Base-by-base conservation (phyloP, 2,113 vertebrate genomes). In the Campylorhamphus procurvoides region DNA sequence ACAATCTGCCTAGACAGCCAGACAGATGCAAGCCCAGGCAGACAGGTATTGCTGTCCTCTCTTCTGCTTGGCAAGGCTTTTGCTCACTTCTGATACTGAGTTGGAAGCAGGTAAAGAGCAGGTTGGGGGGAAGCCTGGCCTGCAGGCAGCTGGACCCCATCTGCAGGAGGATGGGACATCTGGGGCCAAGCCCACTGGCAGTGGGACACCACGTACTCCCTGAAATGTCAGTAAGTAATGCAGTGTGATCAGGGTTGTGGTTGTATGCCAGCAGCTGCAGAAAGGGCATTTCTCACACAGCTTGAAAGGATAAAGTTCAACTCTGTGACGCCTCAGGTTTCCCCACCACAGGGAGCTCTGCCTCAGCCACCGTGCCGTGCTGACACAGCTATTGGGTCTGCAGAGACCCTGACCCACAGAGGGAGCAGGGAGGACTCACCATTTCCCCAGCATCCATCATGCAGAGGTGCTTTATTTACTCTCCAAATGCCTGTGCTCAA, bases 171-270 rank as follows among this genome's bases (percentile, higher is more conserved):
- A 63, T 66, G 64, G 69, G 74, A 85, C 31, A 6, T 46, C 18
- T 29, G 66, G 72, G 71, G 82, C 64, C 0, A 3, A 94, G 92
- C 81, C 86, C 64, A 78, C 33, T 1, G 2, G 62, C 74, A 94
- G 59, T 1, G 0, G 78, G 72, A 75, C 75, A 82, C 71, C 46
- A 37, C 6, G 5, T 0, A 5, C 89, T 91, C 73, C 91, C 78
- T 82, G 84, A 96, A 97, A 97, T 96, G 97, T 97, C 97, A 97
- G 72, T 91, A 95, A 94, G 68, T 93, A 97, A 97, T 75, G 91
- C 91, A 93, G 60, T 19, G 37, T 55, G 69, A 91, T 59, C n/a
- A 14, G 87, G 68, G 67, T 33, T 72, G 81, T 86, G 87, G 74
- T 37, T 72, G 79, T 84, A 80, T 3, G 35, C 86, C 91, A 93